A percentile compares a stretch with the other conserved stretches of the same genome.
Evolutionary conservation across 35 echinoderm and acorn worm species (phyloP).

Genomic region (Stichopus chloronotus): DNA sequence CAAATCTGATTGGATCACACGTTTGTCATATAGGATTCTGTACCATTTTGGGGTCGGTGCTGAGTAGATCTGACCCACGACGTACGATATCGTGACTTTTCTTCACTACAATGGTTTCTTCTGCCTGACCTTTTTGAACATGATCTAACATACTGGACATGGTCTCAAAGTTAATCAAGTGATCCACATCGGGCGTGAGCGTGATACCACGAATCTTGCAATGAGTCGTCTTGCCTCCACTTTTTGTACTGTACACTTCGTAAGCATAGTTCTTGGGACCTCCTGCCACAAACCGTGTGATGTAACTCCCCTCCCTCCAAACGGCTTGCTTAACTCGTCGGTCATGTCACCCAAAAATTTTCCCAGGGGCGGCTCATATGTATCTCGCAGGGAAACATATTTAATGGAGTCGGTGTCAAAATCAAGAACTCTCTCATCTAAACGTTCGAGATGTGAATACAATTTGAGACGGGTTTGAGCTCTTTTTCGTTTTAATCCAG

Average conservation of each 20-base stretch:
- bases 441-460: neutral
- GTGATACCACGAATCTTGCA: too few relatives aligned
- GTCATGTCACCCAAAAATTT: conserved; percentile 38
- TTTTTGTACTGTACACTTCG: neutral
- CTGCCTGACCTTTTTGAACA: conserved; percentile 21
- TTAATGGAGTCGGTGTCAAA: conserved; percentile 41
- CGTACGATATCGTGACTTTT: too few relatives aligned
- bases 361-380: conserved; percentile 26
- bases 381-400: neutral
- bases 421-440: conserved; percentile 21
- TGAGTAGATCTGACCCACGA: neutral
- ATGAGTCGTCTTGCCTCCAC: neutral
- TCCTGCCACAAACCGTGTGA: conserved; percentile 18
- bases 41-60: too few relatives aligned
- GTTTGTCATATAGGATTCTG: too few relatives aligned
- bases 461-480: conserved; percentile 25
- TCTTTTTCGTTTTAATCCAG: too few relatives aligned
- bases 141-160: too few relatives aligned
- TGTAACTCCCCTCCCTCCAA: neutral
- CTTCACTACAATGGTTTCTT: conserved; percentile 1
- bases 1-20: too few relatives aligned
- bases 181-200: too few relatives aligned
- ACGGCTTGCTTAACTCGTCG: conserved; percentile 19
- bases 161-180: too few relatives aligned
- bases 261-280: conserved; percentile 40